A percentile compares a stretch with the other conserved stretches of the same genome.
Evolutionary conservation across 2,797 vertebrate genomes (phyloP).

Genomic region (Phalanger gymnotis): DNA sequence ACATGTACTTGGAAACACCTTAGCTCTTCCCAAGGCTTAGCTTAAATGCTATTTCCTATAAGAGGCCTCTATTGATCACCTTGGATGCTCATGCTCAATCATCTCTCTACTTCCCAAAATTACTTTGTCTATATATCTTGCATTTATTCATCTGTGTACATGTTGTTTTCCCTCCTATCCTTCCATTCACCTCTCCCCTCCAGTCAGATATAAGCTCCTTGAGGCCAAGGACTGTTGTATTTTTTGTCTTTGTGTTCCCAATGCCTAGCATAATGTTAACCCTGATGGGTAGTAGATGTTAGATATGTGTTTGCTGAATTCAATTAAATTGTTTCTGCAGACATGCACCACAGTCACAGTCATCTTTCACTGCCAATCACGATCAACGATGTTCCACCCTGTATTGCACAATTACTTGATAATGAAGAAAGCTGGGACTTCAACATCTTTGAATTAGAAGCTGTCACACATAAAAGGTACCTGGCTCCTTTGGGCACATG

Average conservation of each 20-base stretch:
- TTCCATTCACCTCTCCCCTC: not conserved
- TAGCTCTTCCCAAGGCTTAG: not conserved
- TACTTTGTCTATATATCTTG: not conserved
- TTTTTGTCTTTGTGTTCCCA: not conserved
- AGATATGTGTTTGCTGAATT: not conserved
- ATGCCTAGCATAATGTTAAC: not conserved
- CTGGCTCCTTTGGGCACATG: not conserved
- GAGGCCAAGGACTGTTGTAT: not conserved
- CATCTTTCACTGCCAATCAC: slow-evolving; percentile 84
- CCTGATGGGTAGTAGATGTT: not conserved
- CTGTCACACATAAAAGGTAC: slow-evolving; percentile 88
- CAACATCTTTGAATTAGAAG: slow-evolving; percentile 89
- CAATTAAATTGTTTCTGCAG: slow-evolving; percentile 77
- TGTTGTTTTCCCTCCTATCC: not conserved
- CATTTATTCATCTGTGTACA: not conserved
- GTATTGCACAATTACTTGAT: slow-evolving; percentile 84
- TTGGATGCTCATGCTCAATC: not conserved
- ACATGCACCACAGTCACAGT: slow-evolving; percentile 84
- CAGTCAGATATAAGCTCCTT: not conserved
- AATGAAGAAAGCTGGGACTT: slow-evolving; percentile 90
- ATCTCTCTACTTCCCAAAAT: not conserved
- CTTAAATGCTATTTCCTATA: not conserved
- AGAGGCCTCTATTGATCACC: not conserved
- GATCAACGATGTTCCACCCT: slow-evolving; percentile 85
- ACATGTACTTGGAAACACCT: not conserved